Percentiles rank a stretch among this genome's conserved stretches.
Conservation (phyloP, 2,113 vertebrate genomes). For the Pterocles gutturalis region DNA sequence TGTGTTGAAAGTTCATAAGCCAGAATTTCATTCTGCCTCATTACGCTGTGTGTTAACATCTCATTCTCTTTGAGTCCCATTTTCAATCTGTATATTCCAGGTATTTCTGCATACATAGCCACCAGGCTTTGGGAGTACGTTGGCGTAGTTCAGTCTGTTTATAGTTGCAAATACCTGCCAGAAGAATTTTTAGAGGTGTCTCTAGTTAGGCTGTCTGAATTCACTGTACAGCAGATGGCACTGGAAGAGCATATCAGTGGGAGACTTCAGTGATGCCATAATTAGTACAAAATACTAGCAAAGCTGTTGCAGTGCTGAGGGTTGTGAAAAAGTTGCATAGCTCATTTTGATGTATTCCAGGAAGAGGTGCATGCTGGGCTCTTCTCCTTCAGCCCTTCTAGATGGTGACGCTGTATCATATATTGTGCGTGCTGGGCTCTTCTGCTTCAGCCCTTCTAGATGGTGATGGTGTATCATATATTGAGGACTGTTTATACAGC, state of each 20-base stretch:
- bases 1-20: not conserved
- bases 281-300: not conserved
- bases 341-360: not conserved
- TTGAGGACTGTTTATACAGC: not conserved
- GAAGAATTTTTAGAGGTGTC: not conserved
- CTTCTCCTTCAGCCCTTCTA: not conserved
- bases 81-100: not conserved
- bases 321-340: not conserved
- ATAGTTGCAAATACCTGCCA: not conserved
- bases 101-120: not conserved
- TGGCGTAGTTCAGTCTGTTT: not conserved
- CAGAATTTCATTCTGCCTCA: not conserved
- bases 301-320: not conserved
- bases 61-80: not conserved
- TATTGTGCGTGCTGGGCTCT: not conserved
- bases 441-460: not conserved
- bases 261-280: not conserved
- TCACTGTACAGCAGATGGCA: conserved; percentile 39
- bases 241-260: conserved; percentile 17
- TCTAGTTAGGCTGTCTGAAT: not conserved
- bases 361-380: not conserved
- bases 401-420: not conserved
- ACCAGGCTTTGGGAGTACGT: not conserved
- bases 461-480: not conserved
- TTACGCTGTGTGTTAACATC: not conserved